Conservation (phyloP, 1,140 invertebrate genomes). For the Solen grandis region DNA sequence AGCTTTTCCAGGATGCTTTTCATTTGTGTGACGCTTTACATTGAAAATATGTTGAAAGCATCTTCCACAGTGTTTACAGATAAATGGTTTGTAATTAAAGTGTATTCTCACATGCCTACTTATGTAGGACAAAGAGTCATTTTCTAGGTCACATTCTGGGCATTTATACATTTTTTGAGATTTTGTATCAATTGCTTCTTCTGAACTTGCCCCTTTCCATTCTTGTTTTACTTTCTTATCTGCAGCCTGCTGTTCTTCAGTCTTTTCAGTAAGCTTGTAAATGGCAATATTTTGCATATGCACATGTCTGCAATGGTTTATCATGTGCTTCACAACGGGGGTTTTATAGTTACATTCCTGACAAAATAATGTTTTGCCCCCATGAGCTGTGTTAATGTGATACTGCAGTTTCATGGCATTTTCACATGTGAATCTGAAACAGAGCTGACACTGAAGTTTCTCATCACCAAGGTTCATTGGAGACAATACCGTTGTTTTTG, state of each 20-base stretch:
- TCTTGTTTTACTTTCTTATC: slow-evolving; percentile 4
- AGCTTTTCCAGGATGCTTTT: slow-evolving; percentile 2
- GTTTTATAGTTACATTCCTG: slow-evolving; percentile 36
- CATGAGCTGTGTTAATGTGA: slow-evolving; percentile 47
- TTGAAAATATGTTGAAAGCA: no score
- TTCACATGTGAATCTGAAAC: slow-evolving; percentile 8
- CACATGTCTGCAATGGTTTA: slow-evolving; percentile 47
- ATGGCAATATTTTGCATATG: slow-evolving; percentile 32
- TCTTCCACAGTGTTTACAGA: slow-evolving; percentile 30
- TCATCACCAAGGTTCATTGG: neutral
- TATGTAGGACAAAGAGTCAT: neutral
- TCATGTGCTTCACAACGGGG: slow-evolving; percentile 36
- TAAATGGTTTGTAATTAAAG: slow-evolving; percentile 44
- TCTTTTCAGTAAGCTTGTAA: neutral
- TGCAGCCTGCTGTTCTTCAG: neutral
- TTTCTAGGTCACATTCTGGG: slow-evolving; percentile 24
- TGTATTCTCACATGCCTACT: slow-evolving; percentile 30
- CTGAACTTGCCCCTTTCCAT: neutral
- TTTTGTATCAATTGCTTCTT: neutral
- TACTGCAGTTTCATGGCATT: slow-evolving; percentile 32
- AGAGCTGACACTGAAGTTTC: slow-evolving; percentile 16
- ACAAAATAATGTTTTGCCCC: slow-evolving; percentile 23
- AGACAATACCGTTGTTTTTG: no score
- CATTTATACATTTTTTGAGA: neutral
- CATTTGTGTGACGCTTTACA: no score